phyloP scores from a whole-genome alignment of 2,113 vertebrate species.

The Campylomormyrus tamandua region DNA sequence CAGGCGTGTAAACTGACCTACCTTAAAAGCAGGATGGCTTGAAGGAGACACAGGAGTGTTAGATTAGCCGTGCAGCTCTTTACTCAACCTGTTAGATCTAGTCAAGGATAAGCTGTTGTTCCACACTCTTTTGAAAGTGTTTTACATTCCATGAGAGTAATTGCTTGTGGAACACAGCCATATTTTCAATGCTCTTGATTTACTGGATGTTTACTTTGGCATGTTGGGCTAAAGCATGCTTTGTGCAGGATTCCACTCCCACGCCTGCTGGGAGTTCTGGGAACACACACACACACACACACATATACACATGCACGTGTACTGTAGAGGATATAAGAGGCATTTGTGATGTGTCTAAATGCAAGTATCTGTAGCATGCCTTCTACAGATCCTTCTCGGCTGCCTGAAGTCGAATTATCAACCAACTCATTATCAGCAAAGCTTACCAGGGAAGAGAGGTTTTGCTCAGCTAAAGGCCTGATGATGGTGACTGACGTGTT shows the following conservation, averaged over 20 bases:
- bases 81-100: not conserved
- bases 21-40: not conserved
- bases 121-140: not conserved
- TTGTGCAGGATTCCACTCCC: not conserved
- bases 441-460: not conserved
- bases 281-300: not conserved
- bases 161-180: conserved; percentile 13
- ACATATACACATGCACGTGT: no score
- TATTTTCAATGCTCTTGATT: conserved; percentile 5
- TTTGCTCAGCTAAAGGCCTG: not conserved
- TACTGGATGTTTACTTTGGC: not conserved
- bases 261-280: not conserved
- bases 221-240: not conserved
- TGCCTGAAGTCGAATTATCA: not conserved
- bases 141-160: conserved; percentile 7
- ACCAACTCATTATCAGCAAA: not conserved
- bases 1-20: not conserved
- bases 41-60: not conserved
- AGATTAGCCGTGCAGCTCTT: not conserved
- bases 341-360: not conserved
- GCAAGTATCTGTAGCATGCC: not conserved
- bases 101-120: conserved; percentile 4
- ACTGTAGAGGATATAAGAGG: not conserved
- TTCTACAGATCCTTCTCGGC: not conserved
- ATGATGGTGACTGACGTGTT: not conserved